Base-by-base conservation (phyloP, 2,888 invertebrate species). In the Slavum lentiscoides region DNA sequence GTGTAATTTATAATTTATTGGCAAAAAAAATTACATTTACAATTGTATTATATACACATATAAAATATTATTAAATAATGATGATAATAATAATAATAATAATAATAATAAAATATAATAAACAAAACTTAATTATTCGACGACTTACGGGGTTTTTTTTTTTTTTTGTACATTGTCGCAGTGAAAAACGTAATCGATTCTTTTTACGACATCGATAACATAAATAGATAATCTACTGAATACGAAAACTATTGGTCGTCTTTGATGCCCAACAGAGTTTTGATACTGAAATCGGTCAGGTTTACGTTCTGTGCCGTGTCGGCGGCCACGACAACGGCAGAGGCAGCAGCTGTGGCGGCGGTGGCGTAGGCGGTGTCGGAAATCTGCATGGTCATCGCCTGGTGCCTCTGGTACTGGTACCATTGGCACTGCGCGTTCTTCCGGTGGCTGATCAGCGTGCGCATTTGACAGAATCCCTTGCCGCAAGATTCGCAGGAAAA, bases 391-490 rank as follows among this genome's bases (percentile, higher is more conserved):
- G 72, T 30, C 23, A 80, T 72, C 37, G 62, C 77, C 39, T 80
- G 80, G 43, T 80, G 80, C 13, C 80, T 37, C 39, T 80, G 80
- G 23, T 80, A 80, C 58, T 72, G 80, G 23, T 80, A 80, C 80
- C 80, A 80, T 19, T 80, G 80, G 30, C 80, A 80, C 58, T 80
- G 80, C 19, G 80, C 80, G 64, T 80, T 80, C 39, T 82, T 94
- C 87, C 94, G 94, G 88, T 98, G 98, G 0, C 97, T 97, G 0
- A 97, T 96, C 84, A 98, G 88, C 0, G 98, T 98, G 73, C 98
- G 90, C 30, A 96, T 94, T 86, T 98, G 98, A 86, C 98, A 98
- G 88, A 98, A 98, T 9, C 98, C 98, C 88, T 98, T 98, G 61
- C 97, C 97, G 87, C 98, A 98, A 85, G 96, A 94, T 4, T 90